phyloP scores from a whole-genome alignment of 2,888 invertebrate species.

The Mesorhabditis sp. region DNA sequence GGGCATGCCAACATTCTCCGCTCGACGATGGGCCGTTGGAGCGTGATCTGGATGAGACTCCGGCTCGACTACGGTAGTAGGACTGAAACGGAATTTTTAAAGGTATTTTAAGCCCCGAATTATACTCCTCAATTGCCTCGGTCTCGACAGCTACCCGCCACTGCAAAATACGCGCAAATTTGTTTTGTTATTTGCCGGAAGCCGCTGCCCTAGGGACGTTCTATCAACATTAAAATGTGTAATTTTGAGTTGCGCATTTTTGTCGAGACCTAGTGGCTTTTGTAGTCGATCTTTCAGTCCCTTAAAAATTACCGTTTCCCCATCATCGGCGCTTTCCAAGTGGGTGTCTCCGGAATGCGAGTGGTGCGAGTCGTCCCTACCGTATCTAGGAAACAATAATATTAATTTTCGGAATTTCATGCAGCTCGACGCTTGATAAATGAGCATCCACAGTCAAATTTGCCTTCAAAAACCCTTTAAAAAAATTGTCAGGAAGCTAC shows the following conservation, averaged over 20 bases:
- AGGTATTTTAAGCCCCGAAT: too few relatives aligned
- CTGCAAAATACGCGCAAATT: too few relatives aligned
- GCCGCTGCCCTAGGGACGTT: too few relatives aligned
- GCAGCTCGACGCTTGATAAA: too few relatives aligned
- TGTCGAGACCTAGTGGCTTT: background rate
- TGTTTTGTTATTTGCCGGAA: too few relatives aligned
- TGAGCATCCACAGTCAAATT: too few relatives aligned
- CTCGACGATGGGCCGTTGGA: conserved; percentile 1
- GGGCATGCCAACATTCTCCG: background rate
- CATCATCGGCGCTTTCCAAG: conserved; percentile 16
- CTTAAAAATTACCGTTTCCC: conserved; percentile 13
- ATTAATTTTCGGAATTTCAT: too few relatives aligned
- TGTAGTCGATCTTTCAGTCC: background rate
- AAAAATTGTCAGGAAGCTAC: background rate
- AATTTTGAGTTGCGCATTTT: conserved; percentile 55
- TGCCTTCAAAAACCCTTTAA: too few relatives aligned
- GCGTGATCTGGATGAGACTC: background rate
- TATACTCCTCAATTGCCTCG: too few relatives aligned
- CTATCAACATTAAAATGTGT: too few relatives aligned
- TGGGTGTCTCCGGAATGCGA: conserved; percentile 19
- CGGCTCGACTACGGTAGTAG: background rate
- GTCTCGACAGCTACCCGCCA: too few relatives aligned
- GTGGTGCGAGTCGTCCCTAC: background rate
- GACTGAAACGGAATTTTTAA: background rate
- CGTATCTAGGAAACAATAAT: background rate